phyloP scores from a whole-genome alignment of 2,888 invertebrate species.

The Cacoxenus indagator region DNA sequence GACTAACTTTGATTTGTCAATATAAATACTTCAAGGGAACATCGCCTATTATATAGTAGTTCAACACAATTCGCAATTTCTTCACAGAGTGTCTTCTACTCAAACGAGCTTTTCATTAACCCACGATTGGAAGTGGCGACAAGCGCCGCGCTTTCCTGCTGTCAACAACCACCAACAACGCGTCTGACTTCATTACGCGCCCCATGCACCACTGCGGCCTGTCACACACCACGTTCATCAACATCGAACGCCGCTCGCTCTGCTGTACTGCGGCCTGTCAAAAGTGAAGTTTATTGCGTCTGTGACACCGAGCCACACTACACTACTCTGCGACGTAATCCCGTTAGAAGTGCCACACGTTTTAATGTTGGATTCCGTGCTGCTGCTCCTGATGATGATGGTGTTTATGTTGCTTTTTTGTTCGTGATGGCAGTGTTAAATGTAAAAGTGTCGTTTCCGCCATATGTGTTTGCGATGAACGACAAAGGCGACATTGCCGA shows the following conservation, averaged over 20 bases:
- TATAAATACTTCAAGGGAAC: too few species aligned
- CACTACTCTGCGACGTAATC: not conserved
- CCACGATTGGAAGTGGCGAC: too few species aligned
- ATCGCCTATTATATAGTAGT: too few species aligned
- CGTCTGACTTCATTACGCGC: not conserved
- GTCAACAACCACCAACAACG: not conserved
- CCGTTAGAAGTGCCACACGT: not conserved
- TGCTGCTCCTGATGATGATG: constrained; percentile 13
- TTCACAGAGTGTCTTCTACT: too few species aligned
- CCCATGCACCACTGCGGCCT: constrained; percentile 1
- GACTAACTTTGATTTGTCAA: too few species aligned
- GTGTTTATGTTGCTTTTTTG: not conserved
- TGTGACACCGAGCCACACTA: too few species aligned
- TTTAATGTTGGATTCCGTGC: not conserved
- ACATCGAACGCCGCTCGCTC: constrained; percentile 38
- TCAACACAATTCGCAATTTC: too few species aligned
- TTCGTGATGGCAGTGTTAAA: constrained; percentile 37
- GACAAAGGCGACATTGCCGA: constrained; percentile 39
- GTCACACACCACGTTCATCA: constrained; percentile 8
- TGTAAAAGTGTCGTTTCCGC: constrained; percentile 64
- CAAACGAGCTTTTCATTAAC: too few species aligned
- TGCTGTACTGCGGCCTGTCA: constrained; percentile 64
- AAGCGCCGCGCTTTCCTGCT: too few species aligned
- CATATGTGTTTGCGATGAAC: constrained; percentile 66
- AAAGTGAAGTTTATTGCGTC: constrained; percentile 68